These are phyloP conservation scores for Rotaria sp. DNA, from an alignment of 2,888 invertebrate genomes.

Conservation along the genomic window DNA sequence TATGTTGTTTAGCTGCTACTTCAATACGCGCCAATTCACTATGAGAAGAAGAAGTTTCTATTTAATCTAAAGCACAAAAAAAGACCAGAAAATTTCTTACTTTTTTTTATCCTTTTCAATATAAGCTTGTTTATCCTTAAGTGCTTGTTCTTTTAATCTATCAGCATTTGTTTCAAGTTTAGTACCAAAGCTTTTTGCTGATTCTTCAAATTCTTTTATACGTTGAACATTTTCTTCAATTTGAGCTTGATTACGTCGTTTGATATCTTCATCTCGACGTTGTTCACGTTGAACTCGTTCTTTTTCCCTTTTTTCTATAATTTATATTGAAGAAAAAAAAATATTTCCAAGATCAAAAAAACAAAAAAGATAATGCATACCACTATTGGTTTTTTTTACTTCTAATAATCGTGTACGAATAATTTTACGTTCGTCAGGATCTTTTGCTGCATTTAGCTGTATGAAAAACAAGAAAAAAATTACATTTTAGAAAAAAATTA, in stretches of 20 bases:
- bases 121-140: constrained; percentile 6
- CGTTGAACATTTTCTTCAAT: constrained; percentile 14
- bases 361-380: neutral
- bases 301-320: constrained; percentile 15
- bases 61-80: neutral
- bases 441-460: neutral
- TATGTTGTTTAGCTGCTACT: neutral
- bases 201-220: constrained; percentile 1
- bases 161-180: neutral
- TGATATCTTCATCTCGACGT: neutral
- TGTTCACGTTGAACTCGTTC: constrained; percentile 12
- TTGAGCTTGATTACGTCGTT: neutral
- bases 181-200: constrained; percentile 1
- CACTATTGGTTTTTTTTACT: constrained; percentile 19
- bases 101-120: constrained; percentile 4
- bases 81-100: neutral
- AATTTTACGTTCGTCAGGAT: constrained; percentile 15
- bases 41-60: neutral
- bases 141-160: constrained; percentile 3
- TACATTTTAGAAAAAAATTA: neutral
- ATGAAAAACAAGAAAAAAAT: too few species aligned
- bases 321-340: neutral
- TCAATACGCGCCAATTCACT: constrained; percentile 16
- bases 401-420: constrained; percentile 11
- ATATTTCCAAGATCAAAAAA: neutral